phyloP scores from a whole-genome alignment of 1,140 invertebrate species.

The Alviniconcha marisindica region DNA sequence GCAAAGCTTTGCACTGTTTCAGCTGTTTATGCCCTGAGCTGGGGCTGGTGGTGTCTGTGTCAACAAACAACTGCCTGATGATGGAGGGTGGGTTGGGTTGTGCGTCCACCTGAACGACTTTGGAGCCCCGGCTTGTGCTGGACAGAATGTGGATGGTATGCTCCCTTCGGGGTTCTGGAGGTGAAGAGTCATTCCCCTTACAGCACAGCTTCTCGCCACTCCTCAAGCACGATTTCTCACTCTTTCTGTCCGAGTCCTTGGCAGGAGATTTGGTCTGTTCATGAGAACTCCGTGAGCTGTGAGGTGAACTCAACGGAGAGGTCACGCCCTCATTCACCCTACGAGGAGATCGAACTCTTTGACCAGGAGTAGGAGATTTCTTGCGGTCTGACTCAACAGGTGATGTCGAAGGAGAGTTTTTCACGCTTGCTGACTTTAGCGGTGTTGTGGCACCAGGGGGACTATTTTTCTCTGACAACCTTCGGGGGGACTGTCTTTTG shows the following conservation, averaged over 20 bases:
- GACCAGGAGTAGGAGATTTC: neutral
- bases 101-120: neutral
- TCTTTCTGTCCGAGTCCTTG: no score
- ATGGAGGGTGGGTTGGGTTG: neutral
- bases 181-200: neutral
- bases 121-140: slow-evolving; percentile 17
- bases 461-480: neutral
- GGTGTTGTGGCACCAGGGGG: neutral
- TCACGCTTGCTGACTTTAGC: neutral
- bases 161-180: neutral
- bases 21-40: neutral
- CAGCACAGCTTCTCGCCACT: neutral
- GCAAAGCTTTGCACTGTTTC: neutral
- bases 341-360: neutral
- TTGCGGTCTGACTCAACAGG: neutral
- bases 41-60: neutral
- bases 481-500: slow-evolving; percentile 25
- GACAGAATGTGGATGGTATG: slow-evolving; percentile 29
- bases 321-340: neutral
- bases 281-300: neutral
- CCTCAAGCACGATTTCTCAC: no score
- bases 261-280: neutral
- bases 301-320: neutral
- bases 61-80: neutral
- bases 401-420: neutral